Percentiles rank a stretch among this genome's conserved stretches.
phyloP scores from a whole-genome alignment of 2,888 invertebrate species.

The Ophion ellenae region DNA sequence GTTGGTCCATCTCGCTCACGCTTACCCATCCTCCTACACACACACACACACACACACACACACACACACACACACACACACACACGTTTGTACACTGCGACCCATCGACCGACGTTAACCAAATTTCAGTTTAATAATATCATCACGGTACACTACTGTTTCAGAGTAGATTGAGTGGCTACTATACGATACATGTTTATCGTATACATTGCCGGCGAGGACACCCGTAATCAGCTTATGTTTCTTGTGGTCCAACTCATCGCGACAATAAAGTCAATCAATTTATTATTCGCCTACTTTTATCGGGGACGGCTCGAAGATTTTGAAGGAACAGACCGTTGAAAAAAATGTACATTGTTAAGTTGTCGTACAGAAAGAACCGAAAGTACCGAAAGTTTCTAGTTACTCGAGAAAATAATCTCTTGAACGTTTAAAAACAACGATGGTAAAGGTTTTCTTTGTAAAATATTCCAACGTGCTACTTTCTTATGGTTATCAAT shows the following conservation, averaged over 20 bases:
- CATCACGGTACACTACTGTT: conserved; percentile 56
- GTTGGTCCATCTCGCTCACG: neutral
- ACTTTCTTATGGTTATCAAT: neutral
- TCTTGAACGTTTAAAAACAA: no score
- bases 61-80: conserved; percentile 24
- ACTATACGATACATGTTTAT: conserved; percentile 24
- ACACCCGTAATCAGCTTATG: conserved; percentile 50
- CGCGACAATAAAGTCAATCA: neutral
- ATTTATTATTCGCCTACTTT: neutral
- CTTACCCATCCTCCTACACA: conserved; percentile 13
- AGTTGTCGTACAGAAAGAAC: no score
- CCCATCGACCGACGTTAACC: conserved; percentile 67
- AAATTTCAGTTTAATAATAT: conserved; percentile 67
- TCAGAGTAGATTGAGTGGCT: conserved; percentile 28
- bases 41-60: conserved; percentile 26
- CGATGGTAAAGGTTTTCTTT: no score
- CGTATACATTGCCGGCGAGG: conserved; percentile 31
- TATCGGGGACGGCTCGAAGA: neutral
- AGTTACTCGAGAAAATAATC: no score
- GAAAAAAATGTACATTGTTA: no score
- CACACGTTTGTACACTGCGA: conserved; percentile 38
- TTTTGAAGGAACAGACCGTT: neutral
- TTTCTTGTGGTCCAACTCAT: conserved; percentile 35
- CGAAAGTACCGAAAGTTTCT: no score
- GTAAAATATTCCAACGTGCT: no score